Evolutionary conservation across 2,888 invertebrate species (phyloP).

Genomic region (Stegophylla sp.): DNA sequence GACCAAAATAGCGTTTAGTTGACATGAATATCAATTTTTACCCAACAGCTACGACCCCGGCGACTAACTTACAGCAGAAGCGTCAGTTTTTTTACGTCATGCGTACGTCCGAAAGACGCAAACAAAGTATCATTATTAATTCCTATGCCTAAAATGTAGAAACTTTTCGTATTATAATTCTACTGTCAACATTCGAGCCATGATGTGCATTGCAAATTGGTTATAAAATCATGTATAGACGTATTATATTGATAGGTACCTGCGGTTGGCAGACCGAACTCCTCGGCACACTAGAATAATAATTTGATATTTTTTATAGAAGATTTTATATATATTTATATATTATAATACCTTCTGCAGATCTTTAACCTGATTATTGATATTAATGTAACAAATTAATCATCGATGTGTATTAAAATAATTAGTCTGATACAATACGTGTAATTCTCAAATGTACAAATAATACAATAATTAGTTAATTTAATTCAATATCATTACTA

Average conservation of each 20-base stretch:
- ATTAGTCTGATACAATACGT: neutral
- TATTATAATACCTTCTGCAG: too few relatives aligned
- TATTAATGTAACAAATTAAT: too few relatives aligned
- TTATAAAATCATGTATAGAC: neutral
- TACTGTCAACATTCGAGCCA: neutral
- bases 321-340: too few relatives aligned
- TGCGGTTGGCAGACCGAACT: neutral
- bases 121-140: neutral
- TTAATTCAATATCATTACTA: conserved; percentile 4
- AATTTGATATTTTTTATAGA: neutral
- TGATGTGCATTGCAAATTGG: conserved; percentile 41
- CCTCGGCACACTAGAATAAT: neutral
- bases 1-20: neutral
- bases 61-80: neutral
- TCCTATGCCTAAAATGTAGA: conserved; percentile 30
- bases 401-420: too few relatives aligned
- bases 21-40: conserved; percentile 45
- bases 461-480: conserved; percentile 28
- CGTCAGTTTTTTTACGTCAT: conserved; percentile 45
- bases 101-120: neutral
- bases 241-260: too few relatives aligned
- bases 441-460: neutral
- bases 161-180: conserved; percentile 51
- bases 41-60: neutral
- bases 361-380: too few relatives aligned